Evolutionary conservation across 2,888 invertebrate genomes (phyloP), one percentile per base, ranked within the genome.

Genomic region (Catotricha subobsoleta): DNA sequence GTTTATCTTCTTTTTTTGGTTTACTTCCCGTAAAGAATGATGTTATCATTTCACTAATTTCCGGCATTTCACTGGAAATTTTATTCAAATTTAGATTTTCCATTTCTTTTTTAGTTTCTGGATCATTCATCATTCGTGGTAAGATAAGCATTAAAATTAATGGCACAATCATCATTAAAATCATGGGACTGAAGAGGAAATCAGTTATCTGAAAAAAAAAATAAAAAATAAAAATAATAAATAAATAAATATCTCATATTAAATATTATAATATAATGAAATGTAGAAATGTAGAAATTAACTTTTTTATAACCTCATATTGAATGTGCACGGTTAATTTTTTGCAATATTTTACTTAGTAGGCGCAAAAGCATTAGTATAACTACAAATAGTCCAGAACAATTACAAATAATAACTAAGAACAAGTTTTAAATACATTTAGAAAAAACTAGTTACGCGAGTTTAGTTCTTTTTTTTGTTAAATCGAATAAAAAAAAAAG

Each of bases 111-210:
- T 92, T 87, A 2, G 95, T 86, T 60, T 97, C 94, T 4, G 95
- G 94, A 64, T 97, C 97, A 56, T 90, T 94, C 80, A 97, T 86
- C 74, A 95, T 79, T 62, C 92, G 94, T 1, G 95, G 94, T 52
- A 95, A 63, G 46, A 95, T 70, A 76, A 94, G 82, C 51, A 97
- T 82, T 6, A 95, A 66, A 4, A 94, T 57, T 23, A 95, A 65
- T 0, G 95, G 95, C 47, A 95, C 59, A 18, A 95, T 76, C 94
- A 95, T 97, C 86, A 95, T 95, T 46, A 97, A 70, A 5, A 95
- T 86, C 94, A 95, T 95, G 2, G 95, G 95, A 61, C 87, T 94
- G 61, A 94, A 84, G 25, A 98, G 62, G 62, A 97, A 86, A 66
- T 98, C 97, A 1, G 94, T 94, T 10, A 95, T 67, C 60, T 48